A percentile compares a stretch with the other conserved stretches of the same genome.
Conservation (phyloP, 1,140 invertebrate genomes). For the Bombus polaris region DNA sequence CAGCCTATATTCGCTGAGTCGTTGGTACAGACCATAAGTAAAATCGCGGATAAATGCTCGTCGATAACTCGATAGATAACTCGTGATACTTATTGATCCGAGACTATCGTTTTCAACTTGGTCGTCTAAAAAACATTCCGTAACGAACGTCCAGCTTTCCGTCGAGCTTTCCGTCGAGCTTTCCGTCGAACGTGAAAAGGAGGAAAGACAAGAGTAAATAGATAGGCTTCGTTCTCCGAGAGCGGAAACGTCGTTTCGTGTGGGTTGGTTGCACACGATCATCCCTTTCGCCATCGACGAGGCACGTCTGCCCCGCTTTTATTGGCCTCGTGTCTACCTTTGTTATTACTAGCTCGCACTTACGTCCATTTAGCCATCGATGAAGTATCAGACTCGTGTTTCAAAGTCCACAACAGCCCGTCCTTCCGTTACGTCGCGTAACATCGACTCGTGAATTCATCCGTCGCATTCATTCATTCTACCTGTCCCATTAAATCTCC, state of each 20-base stretch:
- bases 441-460: slow-evolving; percentile 2
- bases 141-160: no score
- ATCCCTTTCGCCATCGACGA: slow-evolving; percentile 51
- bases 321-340: slow-evolving; percentile 27
- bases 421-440: neutral
- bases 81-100: no score
- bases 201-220: neutral
- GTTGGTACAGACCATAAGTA: no score
- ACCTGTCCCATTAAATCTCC: neutral
- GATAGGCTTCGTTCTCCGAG: neutral
- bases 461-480: neutral
- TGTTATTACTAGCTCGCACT: slow-evolving; percentile 41
- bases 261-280: slow-evolving; percentile 11
- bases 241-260: neutral
- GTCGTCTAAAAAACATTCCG: no score
- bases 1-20: no score
- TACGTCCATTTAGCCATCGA: slow-evolving; percentile 63
- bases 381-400: slow-evolving; percentile 58
- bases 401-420: slow-evolving; percentile 54
- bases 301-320: slow-evolving; percentile 57
- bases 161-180: neutral
- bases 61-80: no score
- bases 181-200: neutral
- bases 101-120: no score
- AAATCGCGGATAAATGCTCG: no score